Conservation (phyloP, 2,113 vertebrate genomes). For the Myotis lucifugus region DNA sequence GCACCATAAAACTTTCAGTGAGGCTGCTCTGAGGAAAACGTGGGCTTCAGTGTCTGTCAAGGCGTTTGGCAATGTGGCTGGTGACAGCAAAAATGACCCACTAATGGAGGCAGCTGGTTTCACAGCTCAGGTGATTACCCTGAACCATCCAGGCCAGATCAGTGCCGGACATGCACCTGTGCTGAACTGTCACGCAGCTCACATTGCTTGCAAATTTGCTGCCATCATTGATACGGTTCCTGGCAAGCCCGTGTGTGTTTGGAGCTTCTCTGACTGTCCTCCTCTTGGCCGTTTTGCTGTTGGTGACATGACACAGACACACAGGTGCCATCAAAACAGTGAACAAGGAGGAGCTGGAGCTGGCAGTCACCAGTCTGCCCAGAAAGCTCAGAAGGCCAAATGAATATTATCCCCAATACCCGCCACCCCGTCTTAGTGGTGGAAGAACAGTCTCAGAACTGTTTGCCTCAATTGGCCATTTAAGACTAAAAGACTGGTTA, state of each 20-base stretch:
- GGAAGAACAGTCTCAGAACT: background rate
- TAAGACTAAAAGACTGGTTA: background rate
- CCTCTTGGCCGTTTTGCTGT: too few relatives aligned
- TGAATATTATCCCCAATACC: background rate
- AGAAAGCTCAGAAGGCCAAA: background rate
- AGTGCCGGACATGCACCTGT: background rate
- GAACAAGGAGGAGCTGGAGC: too few relatives aligned
- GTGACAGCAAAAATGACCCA: background rate
- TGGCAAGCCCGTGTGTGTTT: background rate
- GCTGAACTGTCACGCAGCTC: background rate
- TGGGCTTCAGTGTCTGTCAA: background rate
- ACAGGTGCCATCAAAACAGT: too few relatives aligned
- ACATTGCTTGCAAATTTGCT: background rate
- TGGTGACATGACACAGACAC: too few relatives aligned
- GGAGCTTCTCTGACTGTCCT: too few relatives aligned
- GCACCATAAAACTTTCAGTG: background rate
- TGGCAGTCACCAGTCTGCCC: background rate
- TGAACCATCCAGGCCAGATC: background rate
- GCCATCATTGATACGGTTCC: background rate
- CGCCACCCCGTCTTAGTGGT: background rate
- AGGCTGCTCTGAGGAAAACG: background rate
- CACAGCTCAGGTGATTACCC: background rate
- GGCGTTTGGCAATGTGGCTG: background rate
- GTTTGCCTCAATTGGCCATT: background rate
- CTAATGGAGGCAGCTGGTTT: background rate